Base-by-base conservation (phyloP, 2,113 vertebrate species). In the Pygoscelis adeliae region DNA sequence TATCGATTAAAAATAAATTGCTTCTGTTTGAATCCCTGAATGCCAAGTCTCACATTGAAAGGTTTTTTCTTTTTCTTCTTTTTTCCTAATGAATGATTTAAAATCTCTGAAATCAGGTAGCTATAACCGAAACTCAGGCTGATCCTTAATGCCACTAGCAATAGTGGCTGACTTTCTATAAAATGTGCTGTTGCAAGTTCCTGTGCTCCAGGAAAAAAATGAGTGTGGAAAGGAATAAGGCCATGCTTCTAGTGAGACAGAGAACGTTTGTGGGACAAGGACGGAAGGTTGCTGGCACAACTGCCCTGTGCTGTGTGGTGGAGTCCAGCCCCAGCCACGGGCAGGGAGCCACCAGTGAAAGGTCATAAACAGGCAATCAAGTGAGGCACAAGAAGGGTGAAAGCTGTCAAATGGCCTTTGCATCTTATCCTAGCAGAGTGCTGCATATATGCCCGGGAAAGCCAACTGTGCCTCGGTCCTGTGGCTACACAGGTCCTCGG, bases 241-340 rank as follows among this genome's bases (percentile, higher is more conserved):
- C 4, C 13, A 21, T 15, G 1, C 36, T 82, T 65, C n/a, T 81
- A 40, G 18, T 55, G 62, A 55, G 76, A 71, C 12, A 46, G 14
- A 62, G 42, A 66, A 38, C 0, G 1, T 29, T 52, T 61, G 17
- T 21, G 27, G 52, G 59, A 50, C 55, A 73, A 72, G 36, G 27
- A 18, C 0, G 17, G 81, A 74, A 62, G 13, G 26, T n/a, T 63
- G 20, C 67, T 32, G 27, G 34, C 32, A 87, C 12, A 44, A 30
- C 12, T 13, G 5, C 8, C 32, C 22, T 73, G 18, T 81, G 74
- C 38, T n/a, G 7, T 0, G 0, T 29, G 27, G 30, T 59, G 46
- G 25, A 62, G 25, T 26, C 27, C 50, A 70, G 58, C 53, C 72
- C 13, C 25, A 86, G 58, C 17, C 40, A 11, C 0, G 1, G 36